Percentiles rank a stretch among this genome's conserved stretches.
phyloP scores from a whole-genome alignment of 53 echinoderm and acorn worm species.

The Stichopus horrens region DNA sequence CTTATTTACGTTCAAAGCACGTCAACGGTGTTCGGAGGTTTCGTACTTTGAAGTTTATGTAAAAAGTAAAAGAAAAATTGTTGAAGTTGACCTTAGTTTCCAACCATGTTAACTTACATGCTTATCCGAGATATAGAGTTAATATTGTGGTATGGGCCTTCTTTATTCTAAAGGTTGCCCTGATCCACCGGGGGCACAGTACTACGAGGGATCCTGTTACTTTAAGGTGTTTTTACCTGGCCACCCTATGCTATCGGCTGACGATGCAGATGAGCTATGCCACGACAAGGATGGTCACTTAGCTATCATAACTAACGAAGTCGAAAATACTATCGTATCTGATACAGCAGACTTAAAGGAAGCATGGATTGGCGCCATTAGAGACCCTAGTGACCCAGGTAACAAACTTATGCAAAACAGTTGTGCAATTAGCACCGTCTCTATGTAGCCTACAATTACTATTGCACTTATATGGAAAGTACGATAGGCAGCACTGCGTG shows the following conservation, averaged over 20 bases:
- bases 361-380: slow-evolving; percentile 34
- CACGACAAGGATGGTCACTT: neutral
- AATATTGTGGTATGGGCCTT: too few species aligned
- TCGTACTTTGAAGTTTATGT: too few species aligned
- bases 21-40: too few species aligned
- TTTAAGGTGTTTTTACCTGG: slow-evolving; percentile 33
- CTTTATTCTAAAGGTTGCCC: slow-evolving; percentile 9
- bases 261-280: neutral
- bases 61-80: too few species aligned
- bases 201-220: slow-evolving; percentile 36
- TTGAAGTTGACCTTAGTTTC: too few species aligned
- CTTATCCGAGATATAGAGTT: too few species aligned
- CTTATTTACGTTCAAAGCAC: too few species aligned
- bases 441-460: too few species aligned
- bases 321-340: slow-evolving; percentile 23
- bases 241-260: neutral
- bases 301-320: slow-evolving; percentile 12
- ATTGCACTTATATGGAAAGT: too few species aligned
- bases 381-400: slow-evolving; percentile 16
- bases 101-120: too few species aligned
- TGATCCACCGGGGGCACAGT: neutral
- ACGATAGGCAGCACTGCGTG: too few species aligned
- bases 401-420: neutral
- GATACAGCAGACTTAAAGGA: slow-evolving; percentile 1
- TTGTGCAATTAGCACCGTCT: too few species aligned